Conservation (phyloP, 1,140 invertebrate species). For the Drosophila ogumai region DNA sequence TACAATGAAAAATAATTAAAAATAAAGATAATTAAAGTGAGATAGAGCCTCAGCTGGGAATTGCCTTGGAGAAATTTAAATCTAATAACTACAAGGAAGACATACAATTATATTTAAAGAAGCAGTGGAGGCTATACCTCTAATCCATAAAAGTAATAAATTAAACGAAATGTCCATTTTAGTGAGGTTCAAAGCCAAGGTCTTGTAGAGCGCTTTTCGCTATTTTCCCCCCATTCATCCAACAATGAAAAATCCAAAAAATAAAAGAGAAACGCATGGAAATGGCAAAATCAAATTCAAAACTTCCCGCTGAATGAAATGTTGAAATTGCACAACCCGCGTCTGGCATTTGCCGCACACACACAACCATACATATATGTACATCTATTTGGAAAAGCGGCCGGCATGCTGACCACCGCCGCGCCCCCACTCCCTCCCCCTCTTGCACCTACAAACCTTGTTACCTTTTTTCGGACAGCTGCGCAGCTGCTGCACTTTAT, state of each 20-base stretch:
- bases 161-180: neutral
- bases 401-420: slow-evolving; percentile 8
- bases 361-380: no score
- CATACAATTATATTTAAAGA: neutral
- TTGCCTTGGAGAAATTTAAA: no score
- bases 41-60: no score
- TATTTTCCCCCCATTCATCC: neutral
- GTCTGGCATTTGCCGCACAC: slow-evolving; percentile 46
- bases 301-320: slow-evolving; percentile 74
- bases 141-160: slow-evolving; percentile 5
- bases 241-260: slow-evolving; percentile 20
- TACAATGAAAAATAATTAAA: neutral
- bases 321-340: slow-evolving; percentile 62
- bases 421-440: neutral
- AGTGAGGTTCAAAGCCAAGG: slow-evolving; percentile 15
- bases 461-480: slow-evolving; percentile 53
- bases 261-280: slow-evolving; percentile 31
- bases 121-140: no score
- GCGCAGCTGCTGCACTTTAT: slow-evolving; percentile 81
- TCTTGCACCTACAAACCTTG: slow-evolving; percentile 23
- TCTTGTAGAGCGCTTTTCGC: neutral
- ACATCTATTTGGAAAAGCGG: slow-evolving; percentile 16
- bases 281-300: slow-evolving; percentile 67
- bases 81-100: no score
- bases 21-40: neutral